These are phyloP conservation scores for Megaceryle maxima DNA, from an alignment of 2,113 vertebrate species.

Conservation along the genomic window DNA sequence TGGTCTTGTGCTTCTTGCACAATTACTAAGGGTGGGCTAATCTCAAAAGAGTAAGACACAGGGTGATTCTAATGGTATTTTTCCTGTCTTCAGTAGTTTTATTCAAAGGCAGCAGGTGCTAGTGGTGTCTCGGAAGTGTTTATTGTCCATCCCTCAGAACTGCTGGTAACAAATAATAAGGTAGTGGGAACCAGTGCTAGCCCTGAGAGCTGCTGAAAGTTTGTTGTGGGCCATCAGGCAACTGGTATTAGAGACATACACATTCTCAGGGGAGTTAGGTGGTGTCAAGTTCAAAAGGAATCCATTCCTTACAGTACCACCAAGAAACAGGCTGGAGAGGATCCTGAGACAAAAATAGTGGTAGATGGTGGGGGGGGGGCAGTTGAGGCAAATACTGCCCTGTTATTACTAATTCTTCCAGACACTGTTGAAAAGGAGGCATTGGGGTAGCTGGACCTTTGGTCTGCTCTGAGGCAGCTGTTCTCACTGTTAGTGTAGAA, in stretches of 20 bases:
- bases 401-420: not conserved
- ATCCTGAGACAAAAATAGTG: not conserved
- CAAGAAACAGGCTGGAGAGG: not conserved
- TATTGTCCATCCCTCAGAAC: not conserved
- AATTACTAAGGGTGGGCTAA: not conserved
- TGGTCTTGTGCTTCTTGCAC: too few relatives aligned
- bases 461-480: not conserved
- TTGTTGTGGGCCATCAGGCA: not conserved
- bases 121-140: not conserved
- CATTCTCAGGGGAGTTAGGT: not conserved
- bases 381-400: not conserved
- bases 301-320: not conserved
- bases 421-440: not conserved
- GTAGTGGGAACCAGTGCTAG: not conserved
- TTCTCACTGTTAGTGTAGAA: too few relatives aligned
- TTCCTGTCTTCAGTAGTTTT: not conserved
- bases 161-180: not conserved
- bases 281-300: not conserved
- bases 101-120: not conserved
- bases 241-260: accelerated
- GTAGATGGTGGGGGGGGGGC: too few relatives aligned
- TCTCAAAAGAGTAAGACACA: not conserved
- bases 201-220: accelerated
- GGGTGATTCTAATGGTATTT: not conserved
- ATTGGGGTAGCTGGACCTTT: too few relatives aligned